These are phyloP conservation scores for Parochlus steinenii DNA, from an alignment of 2,888 invertebrate species.

Conservation along the genomic window DNA sequence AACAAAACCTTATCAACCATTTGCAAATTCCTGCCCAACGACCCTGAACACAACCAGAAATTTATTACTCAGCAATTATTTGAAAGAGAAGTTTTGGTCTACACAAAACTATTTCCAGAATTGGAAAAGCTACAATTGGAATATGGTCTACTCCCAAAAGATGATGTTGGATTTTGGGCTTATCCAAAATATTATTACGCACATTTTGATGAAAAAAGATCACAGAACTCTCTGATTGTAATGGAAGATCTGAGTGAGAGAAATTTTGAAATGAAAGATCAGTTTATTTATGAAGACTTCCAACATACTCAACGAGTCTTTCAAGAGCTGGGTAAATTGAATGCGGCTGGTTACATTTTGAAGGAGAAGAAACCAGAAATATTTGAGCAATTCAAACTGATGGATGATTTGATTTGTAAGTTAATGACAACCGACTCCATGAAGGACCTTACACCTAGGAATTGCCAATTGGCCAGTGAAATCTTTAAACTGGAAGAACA, in stretches of 20 bases:
- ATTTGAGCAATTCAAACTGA: slow-evolving; percentile 6
- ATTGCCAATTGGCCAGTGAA: slow-evolving; percentile 1
- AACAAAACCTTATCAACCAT: slow-evolving; percentile 2
- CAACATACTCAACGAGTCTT: slow-evolving; percentile 6
- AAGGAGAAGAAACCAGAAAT: slow-evolving; percentile 4
- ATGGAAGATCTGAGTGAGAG: slow-evolving; percentile 7
- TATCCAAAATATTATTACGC: slow-evolving; percentile 7
- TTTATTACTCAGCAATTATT: slow-evolving; percentile 5
- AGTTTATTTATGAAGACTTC: slow-evolving; percentile 3
- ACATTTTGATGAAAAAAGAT: background rate
- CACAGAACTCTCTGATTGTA: slow-evolving; percentile 3
- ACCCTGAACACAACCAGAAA: slow-evolving; percentile 4
- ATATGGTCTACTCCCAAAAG: background rate
- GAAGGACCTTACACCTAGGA: slow-evolving; percentile 6
- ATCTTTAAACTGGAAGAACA: background rate
- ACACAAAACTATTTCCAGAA: slow-evolving; percentile 6
- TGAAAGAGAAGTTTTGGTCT: slow-evolving; percentile 9
- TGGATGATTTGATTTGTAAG: slow-evolving; percentile 7
- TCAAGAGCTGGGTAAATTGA: slow-evolving; percentile 11
- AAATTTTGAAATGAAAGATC: slow-evolving; percentile 7
- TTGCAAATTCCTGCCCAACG: slow-evolving; percentile 7
- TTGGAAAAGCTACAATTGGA: slow-evolving; percentile 6
- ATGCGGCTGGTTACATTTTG: slow-evolving; percentile 11
- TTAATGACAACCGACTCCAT: slow-evolving; percentile 6
- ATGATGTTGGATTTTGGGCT: slow-evolving; percentile 5